Percentiles rank a stretch among this genome's conserved stretches.
Evolutionary conservation across 2,113 vertebrate species (phyloP).

Genomic region (Oriolus oriolus): DNA sequence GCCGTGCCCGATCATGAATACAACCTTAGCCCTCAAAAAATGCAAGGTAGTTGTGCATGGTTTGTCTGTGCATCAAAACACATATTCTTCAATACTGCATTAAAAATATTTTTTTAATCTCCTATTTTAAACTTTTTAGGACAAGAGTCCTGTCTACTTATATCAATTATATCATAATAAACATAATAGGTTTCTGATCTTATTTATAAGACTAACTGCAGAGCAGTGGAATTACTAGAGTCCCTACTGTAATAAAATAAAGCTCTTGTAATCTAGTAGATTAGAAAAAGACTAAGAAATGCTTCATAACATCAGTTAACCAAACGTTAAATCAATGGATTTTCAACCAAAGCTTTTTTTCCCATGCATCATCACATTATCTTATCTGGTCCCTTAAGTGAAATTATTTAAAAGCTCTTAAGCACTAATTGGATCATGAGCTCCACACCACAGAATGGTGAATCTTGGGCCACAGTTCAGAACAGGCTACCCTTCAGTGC

Average conservation of each 20-base stretch:
- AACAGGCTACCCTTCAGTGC: neutral
- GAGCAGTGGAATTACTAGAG: neutral
- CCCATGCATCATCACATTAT: neutral
- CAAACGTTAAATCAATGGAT: neutral
- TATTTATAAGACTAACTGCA: neutral
- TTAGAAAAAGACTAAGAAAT: neutral
- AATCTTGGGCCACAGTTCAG: neutral
- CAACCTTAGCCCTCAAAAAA: neutral
- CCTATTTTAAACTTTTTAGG: neutral
- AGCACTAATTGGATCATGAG: neutral
- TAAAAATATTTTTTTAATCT: neutral
- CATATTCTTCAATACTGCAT: neutral
- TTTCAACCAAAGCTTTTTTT: neutral
- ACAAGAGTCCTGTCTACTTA: neutral
- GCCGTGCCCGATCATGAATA: neutral
- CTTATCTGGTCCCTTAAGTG: neutral
- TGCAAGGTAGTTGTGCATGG: neutral
- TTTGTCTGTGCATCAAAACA: neutral
- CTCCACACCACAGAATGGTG: neutral
- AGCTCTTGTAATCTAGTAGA: neutral
- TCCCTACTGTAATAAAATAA: neutral
- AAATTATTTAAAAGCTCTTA: neutral
- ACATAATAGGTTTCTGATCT: neutral
- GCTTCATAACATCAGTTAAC: neutral
- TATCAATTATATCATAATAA: neutral